A percentile compares a stretch with the other conserved stretches of the same genome.
phyloP scores from a whole-genome alignment of 2,113 vertebrate species.

The Peromyscus polionotus region DNA sequence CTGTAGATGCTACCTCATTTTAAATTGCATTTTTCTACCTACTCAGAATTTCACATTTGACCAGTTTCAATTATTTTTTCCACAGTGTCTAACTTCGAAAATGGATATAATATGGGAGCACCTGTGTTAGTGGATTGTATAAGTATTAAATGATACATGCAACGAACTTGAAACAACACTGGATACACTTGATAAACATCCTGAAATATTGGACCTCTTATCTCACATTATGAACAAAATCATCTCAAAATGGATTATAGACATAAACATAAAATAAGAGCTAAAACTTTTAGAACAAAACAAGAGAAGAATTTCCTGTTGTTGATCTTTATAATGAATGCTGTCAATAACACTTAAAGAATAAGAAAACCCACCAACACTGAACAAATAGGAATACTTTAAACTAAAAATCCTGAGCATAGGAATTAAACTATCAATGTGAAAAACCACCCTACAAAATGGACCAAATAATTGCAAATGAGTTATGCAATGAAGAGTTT shows the following conservation, averaged over 20 bases:
- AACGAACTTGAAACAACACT: not conserved
- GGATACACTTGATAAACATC: not conserved
- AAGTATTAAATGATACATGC: not conserved
- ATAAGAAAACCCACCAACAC: not conserved
- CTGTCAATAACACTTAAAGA: not conserved
- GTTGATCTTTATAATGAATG: not conserved
- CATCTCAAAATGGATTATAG: not conserved
- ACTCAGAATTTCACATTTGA: not conserved
- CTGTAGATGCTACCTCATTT: not conserved
- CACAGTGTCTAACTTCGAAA: not conserved
- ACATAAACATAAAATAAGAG: not conserved
- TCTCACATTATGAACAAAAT: not conserved
- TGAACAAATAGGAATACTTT: not conserved
- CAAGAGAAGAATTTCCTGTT: not conserved
- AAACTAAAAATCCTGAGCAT: not conserved
- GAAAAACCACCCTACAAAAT: not conserved
- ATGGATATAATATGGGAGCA: not conserved
- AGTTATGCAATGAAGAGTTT: not conserved
- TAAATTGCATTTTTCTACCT: not conserved
- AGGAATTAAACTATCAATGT: not conserved
- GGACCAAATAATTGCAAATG: not conserved
- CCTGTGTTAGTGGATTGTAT: not conserved
- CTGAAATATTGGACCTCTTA: not conserved
- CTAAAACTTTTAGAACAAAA: not conserved
- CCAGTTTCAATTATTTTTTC: constrained; percentile 21